Percentiles rank a stretch among this genome's conserved stretches.
Evolutionary conservation across 2,113 vertebrate genomes (phyloP).

Genomic region (Pagrus major): DNA sequence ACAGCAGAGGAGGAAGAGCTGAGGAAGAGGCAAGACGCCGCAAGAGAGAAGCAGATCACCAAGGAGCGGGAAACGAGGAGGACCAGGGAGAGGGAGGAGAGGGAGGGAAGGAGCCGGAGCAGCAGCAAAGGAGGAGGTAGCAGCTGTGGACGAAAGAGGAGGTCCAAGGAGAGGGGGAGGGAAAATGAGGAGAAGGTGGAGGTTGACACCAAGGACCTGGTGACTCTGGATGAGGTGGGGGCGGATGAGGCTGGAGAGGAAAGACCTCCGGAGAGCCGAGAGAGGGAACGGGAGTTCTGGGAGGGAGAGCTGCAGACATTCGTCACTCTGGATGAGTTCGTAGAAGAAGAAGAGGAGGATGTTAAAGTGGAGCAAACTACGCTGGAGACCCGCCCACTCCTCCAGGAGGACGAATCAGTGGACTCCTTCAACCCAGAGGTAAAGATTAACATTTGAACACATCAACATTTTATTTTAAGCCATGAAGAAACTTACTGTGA

Average conservation of each 20-base stretch:
- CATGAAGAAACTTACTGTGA: neutral
- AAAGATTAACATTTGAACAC: neutral
- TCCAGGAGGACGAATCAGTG: conserved; percentile 53
- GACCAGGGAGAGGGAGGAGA: conserved; percentile 20
- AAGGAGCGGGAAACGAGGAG: conserved; percentile 33
- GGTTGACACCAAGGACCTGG: conserved; percentile 59
- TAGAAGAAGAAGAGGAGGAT: conserved; percentile 62
- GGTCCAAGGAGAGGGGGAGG: neutral
- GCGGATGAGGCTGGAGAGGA: conserved; percentile 45
- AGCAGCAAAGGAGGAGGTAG: too few relatives aligned
- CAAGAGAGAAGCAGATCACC: neutral
- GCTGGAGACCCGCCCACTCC: neutral
- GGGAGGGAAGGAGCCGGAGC: neutral
- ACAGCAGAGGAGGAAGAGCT: conserved; percentile 84
- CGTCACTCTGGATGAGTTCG: conserved; percentile 62
- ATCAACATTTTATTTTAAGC: neutral
- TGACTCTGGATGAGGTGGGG: conserved; percentile 79
- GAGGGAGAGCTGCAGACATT: conserved; percentile 69
- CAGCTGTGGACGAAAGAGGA: neutral
- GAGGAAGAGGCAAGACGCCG: conserved; percentile 28
- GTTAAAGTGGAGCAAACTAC: neutral
- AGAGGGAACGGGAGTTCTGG: neutral
- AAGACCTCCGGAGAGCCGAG: neutral
- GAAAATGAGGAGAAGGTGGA: neutral
- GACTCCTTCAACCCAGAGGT: conserved; percentile 74